Conservation (phyloP, 2,797 vertebrate species). For the Diglossa cyanea region DNA sequence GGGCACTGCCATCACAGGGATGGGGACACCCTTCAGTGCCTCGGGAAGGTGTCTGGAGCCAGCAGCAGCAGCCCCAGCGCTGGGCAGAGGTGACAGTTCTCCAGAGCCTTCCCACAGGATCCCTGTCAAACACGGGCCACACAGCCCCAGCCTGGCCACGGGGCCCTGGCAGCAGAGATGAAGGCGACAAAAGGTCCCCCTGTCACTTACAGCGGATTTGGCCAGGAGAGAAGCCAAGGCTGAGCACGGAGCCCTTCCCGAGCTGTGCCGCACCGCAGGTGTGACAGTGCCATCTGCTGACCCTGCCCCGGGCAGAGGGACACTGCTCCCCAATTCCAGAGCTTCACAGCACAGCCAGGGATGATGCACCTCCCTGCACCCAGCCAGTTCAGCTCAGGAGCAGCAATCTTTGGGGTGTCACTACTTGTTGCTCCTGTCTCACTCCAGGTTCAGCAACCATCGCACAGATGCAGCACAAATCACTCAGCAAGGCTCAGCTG, state of each 20-base stretch:
- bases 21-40: too few relatives aligned
- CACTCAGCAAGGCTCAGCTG: neutral
- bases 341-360: neutral
- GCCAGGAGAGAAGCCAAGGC: neutral
- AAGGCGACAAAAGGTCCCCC: neutral
- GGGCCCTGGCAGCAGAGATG: neutral
- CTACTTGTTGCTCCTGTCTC: neutral
- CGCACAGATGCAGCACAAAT: neutral
- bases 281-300: neutral
- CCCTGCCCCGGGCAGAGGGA: neutral
- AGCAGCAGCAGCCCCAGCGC: neutral
- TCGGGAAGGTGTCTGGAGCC: neutral
- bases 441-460: neutral
- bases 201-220: neutral
- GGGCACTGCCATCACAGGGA: accelerated
- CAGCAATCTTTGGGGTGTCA: neutral
- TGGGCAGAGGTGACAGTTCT: neutral
- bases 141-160: accelerated
- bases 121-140: neutral
- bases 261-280: neutral
- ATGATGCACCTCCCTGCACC: neutral
- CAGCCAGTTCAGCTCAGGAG: neutral
- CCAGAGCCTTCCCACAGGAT: accelerated
- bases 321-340: neutral
- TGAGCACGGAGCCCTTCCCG: neutral